Conservation (phyloP, 2,113 vertebrate genomes). For the Orycteropus afer region DNA sequence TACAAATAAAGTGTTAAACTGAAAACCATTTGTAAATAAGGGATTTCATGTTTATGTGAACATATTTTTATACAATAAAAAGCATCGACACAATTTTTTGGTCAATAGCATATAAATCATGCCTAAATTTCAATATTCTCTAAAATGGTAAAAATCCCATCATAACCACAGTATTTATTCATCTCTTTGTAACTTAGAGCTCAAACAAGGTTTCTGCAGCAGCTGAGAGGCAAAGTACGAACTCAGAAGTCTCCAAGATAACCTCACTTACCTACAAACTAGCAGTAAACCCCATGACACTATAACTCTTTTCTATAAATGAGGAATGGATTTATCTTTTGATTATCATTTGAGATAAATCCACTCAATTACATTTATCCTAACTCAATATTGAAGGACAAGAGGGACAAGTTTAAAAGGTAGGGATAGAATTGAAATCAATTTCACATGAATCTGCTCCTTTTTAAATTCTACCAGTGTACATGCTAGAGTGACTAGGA, state of each 20-base stretch:
- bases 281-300: not conserved
- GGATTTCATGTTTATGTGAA: not conserved
- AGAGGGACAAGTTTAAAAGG: not conserved
- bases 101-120: not conserved
- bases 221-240: not conserved
- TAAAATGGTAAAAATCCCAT: not conserved
- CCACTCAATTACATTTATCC: not conserved
- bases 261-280: rapidly evolving
- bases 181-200: not conserved
- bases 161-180: not conserved
- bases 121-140: too few species aligned
- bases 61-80: not conserved
- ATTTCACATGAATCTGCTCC: not conserved
- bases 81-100: not conserved
- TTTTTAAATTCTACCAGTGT: not conserved
- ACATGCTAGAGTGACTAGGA: rapidly evolving
- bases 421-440: not conserved
- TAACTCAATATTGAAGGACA: not conserved
- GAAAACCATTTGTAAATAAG: not conserved
- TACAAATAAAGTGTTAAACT: not conserved
- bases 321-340: not conserved
- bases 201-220: not conserved
- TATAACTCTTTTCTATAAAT: not conserved
- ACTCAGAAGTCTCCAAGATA: not conserved
- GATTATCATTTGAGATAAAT: not conserved